phyloP scores from a whole-genome alignment of 2,888 invertebrate species.

The Venusia cambrica region DNA sequence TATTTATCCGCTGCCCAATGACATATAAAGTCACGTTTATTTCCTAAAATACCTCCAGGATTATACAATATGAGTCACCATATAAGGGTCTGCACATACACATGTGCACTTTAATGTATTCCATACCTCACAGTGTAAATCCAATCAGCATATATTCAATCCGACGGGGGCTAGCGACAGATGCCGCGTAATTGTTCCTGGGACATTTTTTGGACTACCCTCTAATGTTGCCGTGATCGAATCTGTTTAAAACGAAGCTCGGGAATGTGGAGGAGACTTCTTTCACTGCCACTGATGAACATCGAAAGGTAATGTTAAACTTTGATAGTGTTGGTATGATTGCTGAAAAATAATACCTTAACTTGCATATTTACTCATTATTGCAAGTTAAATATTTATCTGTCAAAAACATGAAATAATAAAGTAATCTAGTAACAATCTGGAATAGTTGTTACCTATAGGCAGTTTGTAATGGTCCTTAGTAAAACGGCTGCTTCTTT shows the following conservation, averaged over 20 bases:
- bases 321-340: too few species aligned
- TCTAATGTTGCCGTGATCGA: conserved; percentile 69
- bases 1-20: too few species aligned
- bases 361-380: too few species aligned
- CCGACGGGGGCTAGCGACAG: conserved; percentile 51
- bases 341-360: too few species aligned
- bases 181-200: conserved; percentile 78
- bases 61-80: conserved; percentile 8
- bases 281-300: conserved; percentile 1
- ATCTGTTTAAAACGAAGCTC: conserved; percentile 64
- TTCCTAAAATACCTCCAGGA: conserved; percentile 2
- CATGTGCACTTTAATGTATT: conserved; percentile 50
- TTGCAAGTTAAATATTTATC: too few species aligned
- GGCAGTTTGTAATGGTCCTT: too few species aligned
- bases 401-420: too few species aligned
- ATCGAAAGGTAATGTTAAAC: too few species aligned
- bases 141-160: conserved; percentile 76
- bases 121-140: conserved; percentile 55
- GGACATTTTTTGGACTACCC: conserved; percentile 69
- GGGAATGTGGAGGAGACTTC: conserved; percentile 43
- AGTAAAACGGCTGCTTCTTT: too few species aligned
- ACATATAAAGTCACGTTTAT: neutral
- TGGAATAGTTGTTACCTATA: too few species aligned
- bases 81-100: conserved; percentile 28
- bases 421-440: too few species aligned